A percentile compares a stretch with the other conserved stretches of the same genome.
These are phyloP conservation scores for Xenopus tropicalis DNA, from an alignment of 2,113 vertebrate genomes.

Conservation along the genomic window UCB_Xtro_10.0 CM004444.2:140334001-140334500, in stretches of 20 bases:
- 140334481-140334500: too few relatives aligned
- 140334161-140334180: slow-evolving; percentile 37
- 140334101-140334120: slow-evolving; percentile 45
- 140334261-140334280: slow-evolving; percentile 34
- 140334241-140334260: slow-evolving; percentile 34
- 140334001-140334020: slow-evolving; percentile 29
- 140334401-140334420: too few relatives aligned
- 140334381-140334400: too few relatives aligned
- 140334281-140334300: slow-evolving; percentile 28
- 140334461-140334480: too few relatives aligned
- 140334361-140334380: too few relatives aligned
- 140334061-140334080: slow-evolving; percentile 43
- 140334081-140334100: slow-evolving; percentile 41
- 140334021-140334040: slow-evolving; percentile 21
- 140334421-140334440: too few relatives aligned
- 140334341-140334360: too few relatives aligned
- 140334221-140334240: slow-evolving; percentile 33
- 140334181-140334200: slow-evolving; percentile 15
- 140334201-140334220: slow-evolving; percentile 2
- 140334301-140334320: slow-evolving; percentile 1
- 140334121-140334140: slow-evolving; percentile 44
- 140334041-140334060: slow-evolving; percentile 42
- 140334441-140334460: too few relatives aligned
- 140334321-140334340: too few relatives aligned
- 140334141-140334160: slow-evolving; percentile 42